Conservation (phyloP, 2,888 invertebrate species). For the Ormyrus rosae region DNA sequence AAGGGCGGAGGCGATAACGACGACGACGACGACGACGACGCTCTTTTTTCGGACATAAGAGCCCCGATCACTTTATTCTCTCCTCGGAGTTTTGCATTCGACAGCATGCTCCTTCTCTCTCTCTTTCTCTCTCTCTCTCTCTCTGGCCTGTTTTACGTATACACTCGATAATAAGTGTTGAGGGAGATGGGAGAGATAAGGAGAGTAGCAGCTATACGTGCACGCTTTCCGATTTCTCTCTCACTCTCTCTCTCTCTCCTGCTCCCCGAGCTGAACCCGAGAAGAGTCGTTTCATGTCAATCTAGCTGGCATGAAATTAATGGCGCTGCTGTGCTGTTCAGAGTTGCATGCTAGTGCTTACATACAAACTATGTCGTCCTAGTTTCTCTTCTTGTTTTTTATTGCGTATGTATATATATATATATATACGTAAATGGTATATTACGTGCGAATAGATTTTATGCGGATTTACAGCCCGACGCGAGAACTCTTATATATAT, state of each 20-base stretch:
- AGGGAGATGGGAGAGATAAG: conserved; percentile 26
- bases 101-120: conserved; percentile 66
- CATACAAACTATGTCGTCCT: conserved; percentile 42
- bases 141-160: conserved; percentile 59
- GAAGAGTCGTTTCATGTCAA: conserved; percentile 64
- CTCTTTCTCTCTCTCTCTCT: no score
- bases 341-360: conserved; percentile 71
- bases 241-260: neutral
- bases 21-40: conserved; percentile 18
- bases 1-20: neutral
- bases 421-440: conserved; percentile 11
- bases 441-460: conserved; percentile 14
- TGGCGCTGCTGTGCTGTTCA: conserved; percentile 66
- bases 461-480: neutral
- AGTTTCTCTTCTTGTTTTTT: conserved; percentile 9
- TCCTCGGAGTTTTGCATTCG: conserved; percentile 68
- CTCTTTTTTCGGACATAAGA: conserved; percentile 66
- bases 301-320: conserved; percentile 60
- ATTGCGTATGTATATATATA: neutral
- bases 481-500: neutral
- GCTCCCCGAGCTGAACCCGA: neutral
- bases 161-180: conserved; percentile 62
- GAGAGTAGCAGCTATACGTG: neutral
- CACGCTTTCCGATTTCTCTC: conserved; percentile 21
- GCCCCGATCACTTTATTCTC: conserved; percentile 67